Conservation (phyloP, 2,113 vertebrate species). For the Clarias gariepinus region DNA sequence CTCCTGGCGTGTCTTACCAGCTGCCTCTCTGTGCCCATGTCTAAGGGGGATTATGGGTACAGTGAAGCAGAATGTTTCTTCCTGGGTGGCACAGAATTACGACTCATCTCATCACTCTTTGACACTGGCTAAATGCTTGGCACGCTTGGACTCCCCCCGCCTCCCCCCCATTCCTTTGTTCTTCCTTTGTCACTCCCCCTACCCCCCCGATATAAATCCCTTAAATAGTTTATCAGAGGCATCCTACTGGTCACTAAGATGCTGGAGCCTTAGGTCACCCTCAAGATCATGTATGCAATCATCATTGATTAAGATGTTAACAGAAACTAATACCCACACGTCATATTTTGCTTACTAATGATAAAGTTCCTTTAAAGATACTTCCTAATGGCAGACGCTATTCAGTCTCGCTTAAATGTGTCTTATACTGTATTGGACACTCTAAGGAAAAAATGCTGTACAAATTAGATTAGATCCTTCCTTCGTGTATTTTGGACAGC, state of each 20-base stretch:
- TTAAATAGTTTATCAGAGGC: constrained; percentile 28
- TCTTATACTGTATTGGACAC: background rate
- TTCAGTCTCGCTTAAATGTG: background rate
- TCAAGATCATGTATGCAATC: background rate
- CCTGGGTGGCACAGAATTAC: constrained; percentile 28
- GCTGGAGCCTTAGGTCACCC: constrained; percentile 7
- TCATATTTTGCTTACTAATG: background rate
- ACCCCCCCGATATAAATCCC: constrained; percentile 19
- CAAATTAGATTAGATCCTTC: background rate
- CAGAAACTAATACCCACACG: background rate
- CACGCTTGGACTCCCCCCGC: background rate
- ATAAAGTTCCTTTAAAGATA: background rate
- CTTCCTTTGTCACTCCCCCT: constrained; percentile 34
- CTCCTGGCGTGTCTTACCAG: constrained; percentile 23
- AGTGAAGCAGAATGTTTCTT: constrained; percentile 36
- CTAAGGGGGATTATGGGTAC: constrained; percentile 40
- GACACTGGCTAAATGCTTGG: constrained; percentile 32
- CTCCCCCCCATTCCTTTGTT: background rate
- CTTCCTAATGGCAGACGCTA: background rate
- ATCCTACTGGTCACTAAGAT: background rate
- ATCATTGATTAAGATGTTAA: constrained; percentile 15
- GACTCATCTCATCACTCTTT: constrained; percentile 21
- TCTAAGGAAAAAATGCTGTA: background rate
- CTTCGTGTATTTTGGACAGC: background rate
- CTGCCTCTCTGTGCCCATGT: constrained; percentile 29